Conservation (phyloP, 2,797 vertebrate species). For the Malurus leucopterus region DNA sequence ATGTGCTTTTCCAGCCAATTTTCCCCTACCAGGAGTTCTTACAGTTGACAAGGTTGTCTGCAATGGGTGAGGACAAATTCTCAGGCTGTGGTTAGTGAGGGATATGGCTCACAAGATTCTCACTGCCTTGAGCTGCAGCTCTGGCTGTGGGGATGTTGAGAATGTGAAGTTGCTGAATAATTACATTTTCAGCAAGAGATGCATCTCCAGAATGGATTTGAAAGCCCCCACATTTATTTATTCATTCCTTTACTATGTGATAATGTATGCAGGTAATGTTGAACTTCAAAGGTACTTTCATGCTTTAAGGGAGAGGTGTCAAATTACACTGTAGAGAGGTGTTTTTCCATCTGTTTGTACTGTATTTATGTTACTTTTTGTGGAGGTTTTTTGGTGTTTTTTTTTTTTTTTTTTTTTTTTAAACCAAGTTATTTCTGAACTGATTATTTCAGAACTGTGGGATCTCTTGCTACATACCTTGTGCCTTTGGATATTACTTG, state of each 20-base stretch:
- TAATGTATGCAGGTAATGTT: slow-evolving; percentile 22
- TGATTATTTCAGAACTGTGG: not conserved
- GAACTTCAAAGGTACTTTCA: slow-evolving; percentile 32
- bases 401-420: not conserved
- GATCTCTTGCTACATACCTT: not conserved
- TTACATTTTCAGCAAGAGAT: not conserved
- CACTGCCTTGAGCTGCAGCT: not conserved
- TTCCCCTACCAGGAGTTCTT: not conserved
- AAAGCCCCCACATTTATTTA: slow-evolving; percentile 9
- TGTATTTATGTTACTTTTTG: not conserved
- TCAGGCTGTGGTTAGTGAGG: not conserved
- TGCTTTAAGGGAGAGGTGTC: slow-evolving; percentile 17
- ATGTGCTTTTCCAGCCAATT: not conserved
- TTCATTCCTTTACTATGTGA: slow-evolving; percentile 21
- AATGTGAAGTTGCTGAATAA: not conserved
- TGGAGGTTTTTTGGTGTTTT: not conserved
- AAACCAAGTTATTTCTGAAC: not conserved
- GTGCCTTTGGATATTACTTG: not conserved
- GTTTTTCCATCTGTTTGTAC: slow-evolving; percentile 17
- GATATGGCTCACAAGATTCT: not conserved
- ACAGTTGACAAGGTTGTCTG: not conserved
- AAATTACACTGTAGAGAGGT: not conserved
- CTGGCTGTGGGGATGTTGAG: not conserved
- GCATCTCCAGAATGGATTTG: not conserved
- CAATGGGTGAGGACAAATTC: fast-evolving